These are phyloP conservation scores for Desmodus rotundus DNA, from an alignment of 2,113 vertebrate species.

Conservation along the genomic window DNA sequence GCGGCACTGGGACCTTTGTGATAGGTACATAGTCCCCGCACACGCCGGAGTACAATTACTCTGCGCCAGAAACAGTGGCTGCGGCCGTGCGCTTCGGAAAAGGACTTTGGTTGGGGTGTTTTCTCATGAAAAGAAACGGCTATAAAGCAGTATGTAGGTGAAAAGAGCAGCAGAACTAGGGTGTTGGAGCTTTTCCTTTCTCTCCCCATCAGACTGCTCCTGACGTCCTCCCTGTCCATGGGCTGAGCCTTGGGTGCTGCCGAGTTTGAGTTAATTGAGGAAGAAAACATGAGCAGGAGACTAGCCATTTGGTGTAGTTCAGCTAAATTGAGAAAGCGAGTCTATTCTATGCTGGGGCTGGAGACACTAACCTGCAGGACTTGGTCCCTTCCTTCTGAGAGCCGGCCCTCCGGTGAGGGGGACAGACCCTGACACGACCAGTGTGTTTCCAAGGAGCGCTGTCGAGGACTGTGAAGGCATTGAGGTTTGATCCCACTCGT, in stretches of 20 bases:
- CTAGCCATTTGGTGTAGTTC: not conserved
- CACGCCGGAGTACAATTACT: no score
- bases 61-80: accelerated
- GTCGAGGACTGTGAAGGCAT: not conserved
- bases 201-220: not conserved
- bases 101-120: not conserved
- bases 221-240: not conserved
- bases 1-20: no score
- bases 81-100: not conserved
- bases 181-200: not conserved
- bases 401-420: not conserved
- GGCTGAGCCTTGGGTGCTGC: not conserved
- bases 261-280: not conserved
- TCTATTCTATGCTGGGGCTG: not conserved
- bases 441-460: accelerated
- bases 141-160: not conserved
- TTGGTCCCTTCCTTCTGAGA: not conserved
- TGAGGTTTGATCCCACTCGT: not conserved
- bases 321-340: not conserved
- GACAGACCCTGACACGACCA: no score
- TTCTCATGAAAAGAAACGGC: not conserved
- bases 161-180: not conserved
- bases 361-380: not conserved
- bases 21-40: not conserved
- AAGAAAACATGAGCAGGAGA: not conserved